Evolutionary conservation across 2,113 vertebrate genomes (phyloP).

Genomic region (Cebus imitator): DNA sequence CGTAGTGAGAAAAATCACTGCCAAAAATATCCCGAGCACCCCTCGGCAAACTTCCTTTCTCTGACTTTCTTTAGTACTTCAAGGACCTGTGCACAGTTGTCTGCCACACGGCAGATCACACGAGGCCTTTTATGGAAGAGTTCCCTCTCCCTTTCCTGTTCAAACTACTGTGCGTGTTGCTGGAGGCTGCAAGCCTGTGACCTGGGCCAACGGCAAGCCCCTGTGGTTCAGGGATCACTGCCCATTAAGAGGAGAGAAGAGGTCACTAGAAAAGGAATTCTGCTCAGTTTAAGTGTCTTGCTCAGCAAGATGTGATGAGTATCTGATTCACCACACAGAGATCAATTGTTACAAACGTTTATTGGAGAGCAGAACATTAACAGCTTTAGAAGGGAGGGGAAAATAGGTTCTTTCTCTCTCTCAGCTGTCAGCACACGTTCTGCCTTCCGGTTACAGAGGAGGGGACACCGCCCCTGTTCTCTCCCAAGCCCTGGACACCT

Average conservation of each 20-base stretch:
- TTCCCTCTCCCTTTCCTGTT: neutral
- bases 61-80: conserved; percentile 60
- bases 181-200: neutral
- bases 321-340: neutral
- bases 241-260: neutral
- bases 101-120: neutral
- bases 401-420: neutral
- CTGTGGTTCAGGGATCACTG: neutral
- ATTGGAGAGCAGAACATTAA: neutral
- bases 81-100: neutral
- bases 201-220: neutral
- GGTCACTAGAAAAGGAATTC: neutral
- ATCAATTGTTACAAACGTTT: neutral
- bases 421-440: neutral
- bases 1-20: conserved; percentile 51
- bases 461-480: neutral
- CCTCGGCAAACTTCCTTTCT: conserved; percentile 61
- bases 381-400: neutral
- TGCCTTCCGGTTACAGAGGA: neutral
- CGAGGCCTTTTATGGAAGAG: neutral
- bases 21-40: conserved; percentile 56
- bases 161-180: neutral
- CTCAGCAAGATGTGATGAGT: neutral
- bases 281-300: neutral
- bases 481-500: neutral